Conservation (phyloP, 2,797 vertebrate genomes). For the Sciurus carolinensis region DNA sequence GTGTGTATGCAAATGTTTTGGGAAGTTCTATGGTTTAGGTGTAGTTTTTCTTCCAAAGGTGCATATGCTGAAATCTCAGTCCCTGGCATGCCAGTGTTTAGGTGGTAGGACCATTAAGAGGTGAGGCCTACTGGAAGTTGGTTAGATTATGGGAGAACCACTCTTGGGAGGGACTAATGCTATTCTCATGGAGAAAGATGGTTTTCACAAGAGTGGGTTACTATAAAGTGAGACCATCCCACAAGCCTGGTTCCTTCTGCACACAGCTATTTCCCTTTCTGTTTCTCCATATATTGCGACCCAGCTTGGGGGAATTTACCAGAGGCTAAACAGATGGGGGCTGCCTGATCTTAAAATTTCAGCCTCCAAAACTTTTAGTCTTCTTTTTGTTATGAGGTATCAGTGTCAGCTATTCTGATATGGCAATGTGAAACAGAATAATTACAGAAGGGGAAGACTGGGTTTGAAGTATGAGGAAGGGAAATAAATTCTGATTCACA, state of each 20-base stretch:
- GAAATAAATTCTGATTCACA: constrained; percentile 46
- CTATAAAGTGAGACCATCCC: neutral
- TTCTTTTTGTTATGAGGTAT: neutral
- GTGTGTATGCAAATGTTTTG: neutral
- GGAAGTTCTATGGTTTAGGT: neutral
- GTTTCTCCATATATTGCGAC: neutral
- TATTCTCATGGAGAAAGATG: neutral
- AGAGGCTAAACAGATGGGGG: neutral
- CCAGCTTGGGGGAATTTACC: neutral
- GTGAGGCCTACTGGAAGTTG: neutral
- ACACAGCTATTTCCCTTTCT: neutral
- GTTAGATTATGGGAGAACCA: neutral
- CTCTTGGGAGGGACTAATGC: neutral
- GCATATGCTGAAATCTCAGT: neutral
- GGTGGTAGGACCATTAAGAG: neutral
- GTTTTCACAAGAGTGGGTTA: neutral
- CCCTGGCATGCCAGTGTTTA: neutral
- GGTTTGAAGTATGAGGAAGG: neutral
- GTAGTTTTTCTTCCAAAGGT: neutral
- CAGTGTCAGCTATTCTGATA: neutral
- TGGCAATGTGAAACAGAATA: neutral
- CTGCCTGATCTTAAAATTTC: neutral
- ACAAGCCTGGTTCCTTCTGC: neutral
- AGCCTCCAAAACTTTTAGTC: neutral
- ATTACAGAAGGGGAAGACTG: neutral